Conservation (phyloP, 2,797 vertebrate species). For the Hoplostethus mediterraneus region DNA sequence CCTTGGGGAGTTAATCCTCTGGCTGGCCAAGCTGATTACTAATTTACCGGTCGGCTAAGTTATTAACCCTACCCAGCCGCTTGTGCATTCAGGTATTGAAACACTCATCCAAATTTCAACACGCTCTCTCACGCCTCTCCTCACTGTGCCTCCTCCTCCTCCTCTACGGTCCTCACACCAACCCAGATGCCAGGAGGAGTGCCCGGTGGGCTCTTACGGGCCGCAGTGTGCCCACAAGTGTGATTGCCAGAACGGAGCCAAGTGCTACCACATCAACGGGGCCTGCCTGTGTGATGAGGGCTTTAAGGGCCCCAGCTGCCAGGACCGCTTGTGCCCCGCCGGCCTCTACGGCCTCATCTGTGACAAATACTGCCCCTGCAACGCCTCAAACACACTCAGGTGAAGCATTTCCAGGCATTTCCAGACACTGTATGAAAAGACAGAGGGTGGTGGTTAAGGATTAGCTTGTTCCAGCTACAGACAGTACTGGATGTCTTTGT, state of each 20-base stretch:
- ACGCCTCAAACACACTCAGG: conserved; percentile 90
- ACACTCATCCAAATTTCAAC: not conserved
- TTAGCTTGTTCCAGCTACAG: too few relatives aligned
- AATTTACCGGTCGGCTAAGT: too few relatives aligned
- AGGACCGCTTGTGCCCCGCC: conserved; percentile 93
- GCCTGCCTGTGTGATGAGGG: conserved; percentile 93
- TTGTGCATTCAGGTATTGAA: too few relatives aligned
- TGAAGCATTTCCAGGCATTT: conserved; percentile 55
- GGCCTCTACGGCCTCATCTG: conserved; percentile 92
- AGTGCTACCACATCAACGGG: conserved; percentile 93
- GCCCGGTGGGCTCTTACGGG: conserved; percentile 91
- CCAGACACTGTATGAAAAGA: not conserved
- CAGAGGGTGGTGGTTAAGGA: not conserved
- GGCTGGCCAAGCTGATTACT: too few relatives aligned
- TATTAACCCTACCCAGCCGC: too few relatives aligned
- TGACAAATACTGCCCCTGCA: conserved; percentile 92
- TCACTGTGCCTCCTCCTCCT: not conserved
- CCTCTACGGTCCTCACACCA: not conserved
- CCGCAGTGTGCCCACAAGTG: conserved; percentile 92
- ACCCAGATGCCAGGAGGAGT: conserved; percentile 96
- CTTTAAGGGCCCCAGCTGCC: conserved; percentile 93
- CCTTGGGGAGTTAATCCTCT: too few relatives aligned
- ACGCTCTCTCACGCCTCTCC: not conserved
- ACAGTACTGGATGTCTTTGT: too few relatives aligned
- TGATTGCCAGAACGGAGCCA: conserved; percentile 93